phyloP scores from a whole-genome alignment of 2,797 vertebrate species.

The Alfaro cultratus region DNA sequence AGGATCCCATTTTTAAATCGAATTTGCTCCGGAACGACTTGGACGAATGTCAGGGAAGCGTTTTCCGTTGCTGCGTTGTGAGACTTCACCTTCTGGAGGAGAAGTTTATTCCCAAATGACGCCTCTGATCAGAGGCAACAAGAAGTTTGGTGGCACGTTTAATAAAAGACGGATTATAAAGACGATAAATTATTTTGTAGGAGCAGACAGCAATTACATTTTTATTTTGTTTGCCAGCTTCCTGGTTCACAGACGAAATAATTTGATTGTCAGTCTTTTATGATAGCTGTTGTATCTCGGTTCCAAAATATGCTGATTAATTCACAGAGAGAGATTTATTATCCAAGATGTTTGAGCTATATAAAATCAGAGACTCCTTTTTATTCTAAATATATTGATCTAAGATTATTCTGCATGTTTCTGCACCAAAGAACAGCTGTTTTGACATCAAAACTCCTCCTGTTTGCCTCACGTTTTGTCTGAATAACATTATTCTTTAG shows the following conservation, averaged over 20 bases:
- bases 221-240: not conserved
- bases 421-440: not conserved
- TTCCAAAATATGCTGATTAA: not conserved
- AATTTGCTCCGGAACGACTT: constrained; percentile 45
- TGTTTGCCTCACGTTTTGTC: not conserved
- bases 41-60: constrained; percentile 40
- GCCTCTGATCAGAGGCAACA: constrained; percentile 4
- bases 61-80: not conserved
- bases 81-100: constrained; percentile 5
- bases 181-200: not conserved
- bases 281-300: not conserved
- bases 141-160: not conserved
- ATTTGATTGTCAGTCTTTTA: not conserved
- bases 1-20: constrained; percentile 43
- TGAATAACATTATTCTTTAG: not conserved
- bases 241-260: not conserved
- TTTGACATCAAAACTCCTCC: not conserved
- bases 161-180: constrained; percentile 1
- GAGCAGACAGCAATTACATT: not conserved
- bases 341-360: not conserved
- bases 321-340: not conserved
- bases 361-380: not conserved
- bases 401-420: not conserved
- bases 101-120: not conserved
- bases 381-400: too few species aligned